A percentile compares a stretch with the other conserved stretches of the same genome.
Evolutionary conservation across 2,113 vertebrate genomes (phyloP).

Genomic region (Bothrops jararaca): DNA sequence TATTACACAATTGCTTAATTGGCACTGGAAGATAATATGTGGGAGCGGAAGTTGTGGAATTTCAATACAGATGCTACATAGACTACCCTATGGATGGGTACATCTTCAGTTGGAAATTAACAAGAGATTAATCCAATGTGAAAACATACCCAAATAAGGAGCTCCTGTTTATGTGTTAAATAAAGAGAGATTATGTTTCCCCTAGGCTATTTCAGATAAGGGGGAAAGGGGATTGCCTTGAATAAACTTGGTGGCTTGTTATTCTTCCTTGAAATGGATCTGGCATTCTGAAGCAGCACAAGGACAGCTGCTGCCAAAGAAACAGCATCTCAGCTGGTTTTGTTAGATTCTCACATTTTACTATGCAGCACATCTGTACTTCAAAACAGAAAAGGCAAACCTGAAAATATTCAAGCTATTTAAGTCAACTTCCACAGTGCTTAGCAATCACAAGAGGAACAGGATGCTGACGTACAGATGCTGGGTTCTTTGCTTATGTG

Average conservation of each 20-base stretch:
- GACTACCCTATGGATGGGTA: background rate
- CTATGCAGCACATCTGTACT: background rate
- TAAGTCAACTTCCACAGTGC: background rate
- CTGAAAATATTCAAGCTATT: constrained; percentile 9
- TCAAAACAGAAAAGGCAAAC: background rate
- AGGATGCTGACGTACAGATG: constrained; percentile 6
- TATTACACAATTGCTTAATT: background rate
- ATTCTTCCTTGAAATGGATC: background rate
- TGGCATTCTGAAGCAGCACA: background rate
- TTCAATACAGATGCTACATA: background rate
- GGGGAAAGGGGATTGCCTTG: background rate
- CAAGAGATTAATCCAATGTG: background rate
- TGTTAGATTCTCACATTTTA: background rate
- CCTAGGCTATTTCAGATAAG: background rate
- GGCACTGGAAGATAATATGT: background rate
- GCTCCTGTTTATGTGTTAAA: background rate
- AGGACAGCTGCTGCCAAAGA: background rate
- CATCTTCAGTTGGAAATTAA: background rate
- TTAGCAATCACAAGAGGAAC: background rate
- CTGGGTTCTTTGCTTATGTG: constrained; percentile 1
- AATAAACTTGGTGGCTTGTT: background rate
- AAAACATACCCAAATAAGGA: background rate
- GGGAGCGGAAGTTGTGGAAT: background rate
- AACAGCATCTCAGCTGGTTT: background rate
- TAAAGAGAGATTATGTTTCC: background rate